phyloP scores from a whole-genome alignment of 1,140 invertebrate genomes.

The Bemisia tabaci region DNA sequence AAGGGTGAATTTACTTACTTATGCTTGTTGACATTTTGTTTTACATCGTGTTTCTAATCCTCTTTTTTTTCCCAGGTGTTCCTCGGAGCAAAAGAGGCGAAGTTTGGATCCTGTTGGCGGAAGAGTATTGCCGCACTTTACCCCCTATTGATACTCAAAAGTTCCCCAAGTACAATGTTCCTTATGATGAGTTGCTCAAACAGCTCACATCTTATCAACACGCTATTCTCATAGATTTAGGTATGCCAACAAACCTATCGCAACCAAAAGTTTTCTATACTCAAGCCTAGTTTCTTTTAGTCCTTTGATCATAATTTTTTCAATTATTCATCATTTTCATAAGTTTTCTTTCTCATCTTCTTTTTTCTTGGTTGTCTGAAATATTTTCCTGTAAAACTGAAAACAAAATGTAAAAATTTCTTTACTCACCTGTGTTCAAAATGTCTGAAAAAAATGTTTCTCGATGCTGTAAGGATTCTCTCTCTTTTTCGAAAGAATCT shows the following conservation, averaged over 20 bases:
- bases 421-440: no score
- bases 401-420: no score
- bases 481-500: no score
- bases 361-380: no score
- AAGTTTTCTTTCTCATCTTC: no score
- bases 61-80: conserved; percentile 46
- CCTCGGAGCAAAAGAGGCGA: conserved; percentile 73
- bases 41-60: no score
- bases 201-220: conserved; percentile 89
- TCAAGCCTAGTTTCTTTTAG: conserved; percentile 11
- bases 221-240: conserved; percentile 82
- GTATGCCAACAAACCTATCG: no score
- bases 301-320: neutral
- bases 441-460: no score
- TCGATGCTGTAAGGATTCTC: no score
- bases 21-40: no score
- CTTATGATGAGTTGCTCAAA: conserved; percentile 67
- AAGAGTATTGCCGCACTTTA: conserved; percentile 53
- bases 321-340: neutral
- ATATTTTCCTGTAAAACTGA: no score
- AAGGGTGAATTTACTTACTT: no score
- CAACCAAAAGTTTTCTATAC: neutral
- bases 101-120: conserved; percentile 80
- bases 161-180: conserved; percentile 57
- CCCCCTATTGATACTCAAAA: conserved; percentile 50